Percentiles rank a stretch among this genome's conserved stretches.
Evolutionary conservation across 2,113 vertebrate species (phyloP).

Genomic region (Cathartes aura): DNA sequence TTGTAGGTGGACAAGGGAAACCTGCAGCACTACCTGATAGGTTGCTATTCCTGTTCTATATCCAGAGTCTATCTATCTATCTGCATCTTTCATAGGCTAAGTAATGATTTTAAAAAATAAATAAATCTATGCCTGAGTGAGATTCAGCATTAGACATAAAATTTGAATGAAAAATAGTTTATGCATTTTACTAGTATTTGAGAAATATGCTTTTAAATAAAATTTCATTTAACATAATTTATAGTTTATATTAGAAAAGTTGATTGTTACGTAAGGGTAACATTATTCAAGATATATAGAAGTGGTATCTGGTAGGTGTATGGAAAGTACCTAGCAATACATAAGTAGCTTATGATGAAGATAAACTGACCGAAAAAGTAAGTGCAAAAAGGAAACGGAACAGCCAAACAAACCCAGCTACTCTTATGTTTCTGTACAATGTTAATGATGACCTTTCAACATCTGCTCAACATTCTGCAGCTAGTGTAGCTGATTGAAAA

Average conservation of each 20-base stretch:
- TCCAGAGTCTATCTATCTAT: neutral
- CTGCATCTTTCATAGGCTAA: neutral
- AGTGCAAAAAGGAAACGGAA: neutral
- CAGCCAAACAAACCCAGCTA: neutral
- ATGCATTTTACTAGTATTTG: neutral
- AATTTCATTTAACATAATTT: accelerated
- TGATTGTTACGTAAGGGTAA: neutral
- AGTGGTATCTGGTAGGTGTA: neutral
- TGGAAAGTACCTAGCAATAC: neutral
- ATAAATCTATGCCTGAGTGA: neutral
- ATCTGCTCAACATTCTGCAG: neutral
- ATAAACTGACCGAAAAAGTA: neutral
- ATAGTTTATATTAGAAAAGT: neutral
- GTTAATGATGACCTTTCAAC: neutral
- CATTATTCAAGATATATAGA: neutral
- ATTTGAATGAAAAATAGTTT: neutral
- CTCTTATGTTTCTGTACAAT: neutral
- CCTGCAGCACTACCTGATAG: neutral
- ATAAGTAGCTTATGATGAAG: neutral
- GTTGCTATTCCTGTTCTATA: neutral
- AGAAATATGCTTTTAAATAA: neutral
- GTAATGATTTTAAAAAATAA: neutral
- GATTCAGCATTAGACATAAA: neutral
- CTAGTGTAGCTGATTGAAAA: neutral
- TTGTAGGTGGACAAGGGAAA: neutral